phyloP scores from a whole-genome alignment of 2,113 vertebrate genomes.

The Astatoreochromis straeleni region DNA sequence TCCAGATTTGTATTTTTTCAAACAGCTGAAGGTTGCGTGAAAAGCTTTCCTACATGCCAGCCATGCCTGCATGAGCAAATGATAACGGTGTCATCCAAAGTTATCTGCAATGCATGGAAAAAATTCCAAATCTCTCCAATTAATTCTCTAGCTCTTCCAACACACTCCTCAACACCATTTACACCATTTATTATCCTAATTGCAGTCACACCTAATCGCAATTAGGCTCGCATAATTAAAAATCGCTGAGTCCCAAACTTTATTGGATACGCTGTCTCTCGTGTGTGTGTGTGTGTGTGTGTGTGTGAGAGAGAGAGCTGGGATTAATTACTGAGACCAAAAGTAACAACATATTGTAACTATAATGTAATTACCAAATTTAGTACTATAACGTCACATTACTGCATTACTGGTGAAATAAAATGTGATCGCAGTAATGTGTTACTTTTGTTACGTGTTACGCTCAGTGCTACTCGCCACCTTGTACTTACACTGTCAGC shows the following conservation, averaged over 20 bases:
- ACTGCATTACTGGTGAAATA: not conserved
- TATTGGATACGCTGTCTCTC: not conserved
- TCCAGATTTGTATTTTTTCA: not conserved
- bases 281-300: not conserved
- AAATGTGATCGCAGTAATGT: not conserved
- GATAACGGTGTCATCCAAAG: not conserved
- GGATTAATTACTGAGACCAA: conserved; percentile 23
- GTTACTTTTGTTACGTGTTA: not conserved
- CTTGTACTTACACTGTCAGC: not conserved
- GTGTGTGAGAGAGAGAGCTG: not conserved
- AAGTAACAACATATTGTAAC: not conserved
- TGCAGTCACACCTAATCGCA: not conserved
- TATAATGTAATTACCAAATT: not conserved
- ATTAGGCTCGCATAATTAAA: not conserved
- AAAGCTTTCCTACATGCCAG: not conserved
- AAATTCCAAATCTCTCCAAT: not conserved
- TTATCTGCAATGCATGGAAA: not conserved
- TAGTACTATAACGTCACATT: not conserved
- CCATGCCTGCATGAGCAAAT: not conserved
- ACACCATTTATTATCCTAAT: not conserved
- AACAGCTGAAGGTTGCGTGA: not conserved
- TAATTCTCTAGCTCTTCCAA: not conserved
- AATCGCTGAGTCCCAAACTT: not conserved
- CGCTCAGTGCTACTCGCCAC: not conserved
- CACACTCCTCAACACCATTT: not conserved